phyloP scores from a whole-genome alignment of 2,888 invertebrate species.

The Exocentrus adspersus region DNA sequence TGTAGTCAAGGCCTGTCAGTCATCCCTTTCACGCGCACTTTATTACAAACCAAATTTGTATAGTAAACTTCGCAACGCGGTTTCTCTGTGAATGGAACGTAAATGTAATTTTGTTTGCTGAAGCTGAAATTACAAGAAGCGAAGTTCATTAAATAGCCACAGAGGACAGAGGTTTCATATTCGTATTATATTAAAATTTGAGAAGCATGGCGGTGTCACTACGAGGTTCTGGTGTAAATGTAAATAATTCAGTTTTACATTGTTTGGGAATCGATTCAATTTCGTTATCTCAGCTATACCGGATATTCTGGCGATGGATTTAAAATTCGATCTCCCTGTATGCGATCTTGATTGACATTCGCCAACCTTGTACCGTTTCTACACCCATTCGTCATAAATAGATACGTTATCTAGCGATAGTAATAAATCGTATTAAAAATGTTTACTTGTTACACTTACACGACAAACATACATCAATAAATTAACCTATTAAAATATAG shows the following conservation, averaged over 20 bases:
- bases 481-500: background rate
- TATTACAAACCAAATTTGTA: background rate
- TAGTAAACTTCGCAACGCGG: background rate
- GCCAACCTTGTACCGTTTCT: slow-evolving; percentile 18
- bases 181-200: slow-evolving; percentile 3
- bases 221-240: background rate
- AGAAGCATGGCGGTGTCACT: background rate
- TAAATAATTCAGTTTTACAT: slow-evolving; percentile 11
- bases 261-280: slow-evolving; percentile 11
- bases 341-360: slow-evolving; percentile 4
- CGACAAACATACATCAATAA: slow-evolving; percentile 8
- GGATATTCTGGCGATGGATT: background rate
- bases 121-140: background rate
- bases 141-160: background rate
- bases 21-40: background rate
- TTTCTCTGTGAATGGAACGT: background rate
- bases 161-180: no score
- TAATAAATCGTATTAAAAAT: slow-evolving; percentile 15
- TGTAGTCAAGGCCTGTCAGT: background rate
- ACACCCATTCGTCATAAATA: slow-evolving; percentile 13
- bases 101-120: background rate
- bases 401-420: slow-evolving; percentile 17
- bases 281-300: background rate
- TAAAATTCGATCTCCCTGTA: no score
- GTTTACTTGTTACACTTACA: background rate